Evolutionary conservation across 1,140 invertebrate species (phyloP).

Genomic region (Mesaphorura yosii): DNA sequence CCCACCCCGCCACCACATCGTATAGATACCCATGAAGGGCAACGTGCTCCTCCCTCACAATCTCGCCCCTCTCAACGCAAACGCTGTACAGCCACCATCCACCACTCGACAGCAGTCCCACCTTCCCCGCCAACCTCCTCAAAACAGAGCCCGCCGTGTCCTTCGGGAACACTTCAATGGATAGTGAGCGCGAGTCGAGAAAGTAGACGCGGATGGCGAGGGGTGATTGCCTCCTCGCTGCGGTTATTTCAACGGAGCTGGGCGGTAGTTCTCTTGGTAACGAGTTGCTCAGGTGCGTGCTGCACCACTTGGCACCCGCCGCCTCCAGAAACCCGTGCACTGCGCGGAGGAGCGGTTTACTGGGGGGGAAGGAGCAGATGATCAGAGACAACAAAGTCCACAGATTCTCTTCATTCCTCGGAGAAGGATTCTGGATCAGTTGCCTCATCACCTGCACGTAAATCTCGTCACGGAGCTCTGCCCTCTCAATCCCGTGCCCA

Average conservation of each 20-base stretch:
- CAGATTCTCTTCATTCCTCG: conserved; percentile 55
- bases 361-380: conserved; percentile 82
- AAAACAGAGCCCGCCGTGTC: conserved; percentile 85
- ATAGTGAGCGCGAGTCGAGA: background rate
- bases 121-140: conserved; percentile 73
- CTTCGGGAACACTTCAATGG: conserved; percentile 77
- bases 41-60: conserved; percentile 87
- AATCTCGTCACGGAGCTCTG: conserved; percentile 79
- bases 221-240: too few relatives aligned
- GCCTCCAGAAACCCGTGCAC: too few relatives aligned
- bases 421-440: conserved; percentile 67
- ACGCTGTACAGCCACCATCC: conserved; percentile 97
- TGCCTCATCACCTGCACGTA: conserved; percentile 74
- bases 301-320: too few relatives aligned
- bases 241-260: too few relatives aligned
- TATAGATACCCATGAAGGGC: conserved; percentile 83
- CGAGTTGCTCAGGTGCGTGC: too few relatives aligned
- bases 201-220: too few relatives aligned
- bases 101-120: conserved; percentile 59
- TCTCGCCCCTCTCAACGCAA: conserved; percentile 69
- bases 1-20: conserved; percentile 88
- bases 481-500: conserved; percentile 69
- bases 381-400: conserved; percentile 82
- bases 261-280: too few relatives aligned
- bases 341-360: too few relatives aligned